Conservation (phyloP, 2,797 vertebrate species). For the Hybognathus amarus region DNA sequence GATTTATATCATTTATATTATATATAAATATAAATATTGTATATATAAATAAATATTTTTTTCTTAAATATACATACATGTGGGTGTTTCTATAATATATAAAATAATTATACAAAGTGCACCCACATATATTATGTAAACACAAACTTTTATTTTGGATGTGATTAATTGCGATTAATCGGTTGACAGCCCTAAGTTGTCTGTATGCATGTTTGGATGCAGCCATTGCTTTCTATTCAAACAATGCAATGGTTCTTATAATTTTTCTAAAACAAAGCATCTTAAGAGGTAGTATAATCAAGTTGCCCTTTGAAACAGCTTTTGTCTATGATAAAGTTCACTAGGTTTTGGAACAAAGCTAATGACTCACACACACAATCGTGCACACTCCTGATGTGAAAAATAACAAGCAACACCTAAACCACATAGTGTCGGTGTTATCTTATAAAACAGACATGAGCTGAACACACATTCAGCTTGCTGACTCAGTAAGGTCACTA, state of each 20-base stretch:
- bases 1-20: too few relatives aligned
- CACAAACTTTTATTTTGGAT: too few relatives aligned
- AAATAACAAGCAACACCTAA: slow-evolving; percentile 30
- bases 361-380: slow-evolving; percentile 40
- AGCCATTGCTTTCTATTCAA: background rate
- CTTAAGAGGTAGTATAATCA: background rate
- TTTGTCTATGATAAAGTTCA: background rate
- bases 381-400: slow-evolving; percentile 33
- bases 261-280: background rate
- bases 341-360: slow-evolving; percentile 10
- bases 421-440: slow-evolving; percentile 18
- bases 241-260: background rate
- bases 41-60: too few relatives aligned
- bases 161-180: too few relatives aligned
- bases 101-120: too few relatives aligned
- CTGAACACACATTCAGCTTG: slow-evolving; percentile 34
- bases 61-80: too few relatives aligned
- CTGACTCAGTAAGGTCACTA: slow-evolving; percentile 48
- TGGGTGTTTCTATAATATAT: too few relatives aligned
- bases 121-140: too few relatives aligned
- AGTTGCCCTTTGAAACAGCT: slow-evolving; percentile 5
- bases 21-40: too few relatives aligned
- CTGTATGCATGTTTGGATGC: background rate
- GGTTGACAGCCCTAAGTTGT: too few relatives aligned
- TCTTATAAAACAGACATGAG: slow-evolving; percentile 40